These are phyloP conservation scores for Euura lappo DNA, from an alignment of 1,140 invertebrate genomes.

Conservation along the genomic window DNA sequence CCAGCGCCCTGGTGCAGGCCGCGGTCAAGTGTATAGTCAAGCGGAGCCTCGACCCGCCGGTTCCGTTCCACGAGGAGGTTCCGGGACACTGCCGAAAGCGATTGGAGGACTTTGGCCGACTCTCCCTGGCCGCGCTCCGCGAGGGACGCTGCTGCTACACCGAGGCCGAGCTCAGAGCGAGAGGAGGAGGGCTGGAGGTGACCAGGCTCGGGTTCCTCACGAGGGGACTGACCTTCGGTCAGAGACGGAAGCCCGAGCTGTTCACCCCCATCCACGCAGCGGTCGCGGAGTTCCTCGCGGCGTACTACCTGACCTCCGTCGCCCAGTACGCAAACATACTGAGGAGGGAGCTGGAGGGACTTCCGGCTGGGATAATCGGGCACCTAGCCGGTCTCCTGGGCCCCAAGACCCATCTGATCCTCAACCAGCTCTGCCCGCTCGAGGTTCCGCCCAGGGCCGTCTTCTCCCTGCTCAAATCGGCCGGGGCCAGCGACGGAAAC, in stretches of 20 bases:
- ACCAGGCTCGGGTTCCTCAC: constrained; percentile 57
- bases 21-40: constrained; percentile 57
- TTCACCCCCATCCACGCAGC: constrained; percentile 61
- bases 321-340: constrained; percentile 62
- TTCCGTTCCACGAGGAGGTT: constrained; percentile 49
- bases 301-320: constrained; percentile 63
- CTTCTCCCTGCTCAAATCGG: constrained; percentile 59
- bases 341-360: constrained; percentile 59
- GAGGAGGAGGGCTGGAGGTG: constrained; percentile 52
- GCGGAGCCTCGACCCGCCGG: constrained; percentile 46
- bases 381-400: constrained; percentile 61
- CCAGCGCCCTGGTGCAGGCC: constrained; percentile 53
- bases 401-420: constrained; percentile 56
- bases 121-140: constrained; percentile 56
- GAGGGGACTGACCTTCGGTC: constrained; percentile 50
- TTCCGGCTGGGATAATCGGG: constrained; percentile 56
- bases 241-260: constrained; percentile 45
- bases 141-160: constrained; percentile 57
- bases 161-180: constrained; percentile 53
- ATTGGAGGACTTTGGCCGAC: constrained; percentile 60
- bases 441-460: constrained; percentile 59
- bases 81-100: constrained; percentile 58
- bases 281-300: constrained; percentile 62
- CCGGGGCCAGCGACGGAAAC: constrained; percentile 60
- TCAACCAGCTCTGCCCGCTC: constrained; percentile 58